Percentiles rank a stretch among this genome's conserved stretches.
These are phyloP conservation scores for Proales similis DNA, from an alignment of 1,140 invertebrate species.

Conservation along the genomic window DNA sequence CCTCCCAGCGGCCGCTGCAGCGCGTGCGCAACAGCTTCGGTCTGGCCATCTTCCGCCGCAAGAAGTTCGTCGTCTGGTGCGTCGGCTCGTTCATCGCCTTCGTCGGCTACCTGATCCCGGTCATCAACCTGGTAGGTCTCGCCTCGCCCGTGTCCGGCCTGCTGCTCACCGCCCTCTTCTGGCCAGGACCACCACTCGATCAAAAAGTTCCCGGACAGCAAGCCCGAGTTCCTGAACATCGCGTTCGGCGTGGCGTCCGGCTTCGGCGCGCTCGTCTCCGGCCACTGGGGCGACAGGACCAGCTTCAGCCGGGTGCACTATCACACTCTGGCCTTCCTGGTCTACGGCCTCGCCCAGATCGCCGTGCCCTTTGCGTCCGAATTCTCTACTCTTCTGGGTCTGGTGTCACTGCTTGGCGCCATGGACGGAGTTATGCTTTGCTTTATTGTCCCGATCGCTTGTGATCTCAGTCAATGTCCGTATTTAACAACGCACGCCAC, in stretches of 20 bases:
- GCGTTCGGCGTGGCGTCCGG: slow-evolving; percentile 34
- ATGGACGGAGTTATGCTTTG: slow-evolving; percentile 31
- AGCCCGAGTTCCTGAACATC: slow-evolving; percentile 28
- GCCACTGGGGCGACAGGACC: slow-evolving; percentile 18
- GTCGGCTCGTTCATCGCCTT: slow-evolving; percentile 18
- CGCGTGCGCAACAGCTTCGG: slow-evolving; percentile 21
- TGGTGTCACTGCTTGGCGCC: not conserved
- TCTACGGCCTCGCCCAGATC: slow-evolving; percentile 16
- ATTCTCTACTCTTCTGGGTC: slow-evolving; percentile 1
- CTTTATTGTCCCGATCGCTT: slow-evolving; percentile 29
- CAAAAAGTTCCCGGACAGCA: slow-evolving; percentile 12
- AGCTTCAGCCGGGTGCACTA: slow-evolving; percentile 27
- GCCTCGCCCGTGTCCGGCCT: not conserved
- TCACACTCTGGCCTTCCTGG: slow-evolving; percentile 22
- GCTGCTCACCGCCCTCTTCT: not conserved
- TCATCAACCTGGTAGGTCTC: slow-evolving; percentile 28
- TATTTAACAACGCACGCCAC: slow-evolving; percentile 19
- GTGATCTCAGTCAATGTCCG: slow-evolving; percentile 23
- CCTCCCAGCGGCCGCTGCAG: not conserved
- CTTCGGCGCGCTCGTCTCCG: slow-evolving; percentile 7
- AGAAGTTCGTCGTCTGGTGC: slow-evolving; percentile 9
- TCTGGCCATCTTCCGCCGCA: slow-evolving; percentile 3
- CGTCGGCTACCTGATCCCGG: slow-evolving; percentile 28
- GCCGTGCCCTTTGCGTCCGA: not conserved
- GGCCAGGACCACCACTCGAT: slow-evolving; percentile 33